A percentile compares a stretch with the other conserved stretches of the same genome.
These are phyloP conservation scores for Ennomos fuscantarius DNA, from an alignment of 2,888 invertebrate species.

Conservation along the genomic window DNA sequence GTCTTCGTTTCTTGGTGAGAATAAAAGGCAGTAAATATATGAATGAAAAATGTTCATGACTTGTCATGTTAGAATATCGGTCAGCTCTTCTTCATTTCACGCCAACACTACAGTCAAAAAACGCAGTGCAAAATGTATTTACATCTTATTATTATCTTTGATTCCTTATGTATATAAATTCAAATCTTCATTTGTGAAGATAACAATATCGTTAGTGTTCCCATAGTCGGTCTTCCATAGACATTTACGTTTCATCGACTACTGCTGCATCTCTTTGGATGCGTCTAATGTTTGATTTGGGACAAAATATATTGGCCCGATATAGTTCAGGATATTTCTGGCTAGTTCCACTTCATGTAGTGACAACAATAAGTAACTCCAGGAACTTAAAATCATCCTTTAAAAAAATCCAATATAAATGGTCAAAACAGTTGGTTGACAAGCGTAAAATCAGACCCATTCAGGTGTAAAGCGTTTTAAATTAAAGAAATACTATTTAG, in stretches of 20 bases:
- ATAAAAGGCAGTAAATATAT: too few species aligned
- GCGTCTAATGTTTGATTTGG: conserved; percentile 21
- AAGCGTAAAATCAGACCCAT: not conserved
- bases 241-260: conserved; percentile 38
- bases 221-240: conserved; percentile 48
- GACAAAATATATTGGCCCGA: conserved; percentile 19
- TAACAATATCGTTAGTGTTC: conserved; percentile 70
- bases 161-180: conserved; percentile 49
- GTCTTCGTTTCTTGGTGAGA: too few species aligned
- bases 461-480: conserved; percentile 52
- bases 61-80: not conserved
- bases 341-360: conserved; percentile 5
- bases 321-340: not conserved
- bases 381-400: not conserved
- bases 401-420: not conserved
- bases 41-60: too few species aligned
- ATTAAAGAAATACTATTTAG: conserved; percentile 1
- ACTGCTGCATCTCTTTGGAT: conserved; percentile 32
- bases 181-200: conserved; percentile 79
- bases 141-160: conserved; percentile 49
- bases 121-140: conserved; percentile 47
- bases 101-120: conserved; percentile 37
- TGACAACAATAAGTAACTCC: not conserved
- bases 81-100: conserved; percentile 19
- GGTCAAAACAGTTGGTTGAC: too few species aligned